A percentile compares a stretch with the other conserved stretches of the same genome.
Conservation (phyloP, 2,797 vertebrate species). For the Bryconaethiops microstoma region DNA sequence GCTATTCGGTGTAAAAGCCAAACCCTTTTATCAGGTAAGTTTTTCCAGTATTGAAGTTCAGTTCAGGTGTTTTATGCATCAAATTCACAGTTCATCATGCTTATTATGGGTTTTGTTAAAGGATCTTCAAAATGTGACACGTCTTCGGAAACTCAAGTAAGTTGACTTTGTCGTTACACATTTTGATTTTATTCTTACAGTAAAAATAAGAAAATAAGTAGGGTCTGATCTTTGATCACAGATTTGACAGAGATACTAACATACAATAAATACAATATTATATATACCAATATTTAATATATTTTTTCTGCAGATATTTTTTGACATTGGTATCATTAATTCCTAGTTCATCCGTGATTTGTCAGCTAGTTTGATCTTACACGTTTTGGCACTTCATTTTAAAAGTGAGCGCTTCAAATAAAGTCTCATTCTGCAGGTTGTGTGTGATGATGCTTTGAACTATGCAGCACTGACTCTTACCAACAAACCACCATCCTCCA, state of each 20-base stretch:
- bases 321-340: too few species aligned
- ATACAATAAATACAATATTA: too few species aligned
- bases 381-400: too few species aligned
- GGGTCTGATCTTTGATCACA: too few species aligned
- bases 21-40: conserved; percentile 40
- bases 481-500: conserved; percentile 9
- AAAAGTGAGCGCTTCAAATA: neutral
- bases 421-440: conserved; percentile 5
- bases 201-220: neutral
- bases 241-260: too few species aligned
- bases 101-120: neutral
- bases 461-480: conserved; percentile 37
- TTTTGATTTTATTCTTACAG: neutral
- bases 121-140: conserved; percentile 7
- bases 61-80: conserved; percentile 10
- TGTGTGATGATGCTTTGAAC: conserved; percentile 10
- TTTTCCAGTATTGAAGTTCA: neutral
- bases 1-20: conserved; percentile 21
- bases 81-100: neutral
- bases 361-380: too few species aligned
- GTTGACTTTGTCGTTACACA: neutral
- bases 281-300: too few species aligned
- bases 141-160: conserved; percentile 20
- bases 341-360: too few species aligned
- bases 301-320: too few species aligned